These are phyloP conservation scores for Tinamus guttatus DNA, from an alignment of 2,113 vertebrate genomes.

Conservation along the genomic window DNA sequence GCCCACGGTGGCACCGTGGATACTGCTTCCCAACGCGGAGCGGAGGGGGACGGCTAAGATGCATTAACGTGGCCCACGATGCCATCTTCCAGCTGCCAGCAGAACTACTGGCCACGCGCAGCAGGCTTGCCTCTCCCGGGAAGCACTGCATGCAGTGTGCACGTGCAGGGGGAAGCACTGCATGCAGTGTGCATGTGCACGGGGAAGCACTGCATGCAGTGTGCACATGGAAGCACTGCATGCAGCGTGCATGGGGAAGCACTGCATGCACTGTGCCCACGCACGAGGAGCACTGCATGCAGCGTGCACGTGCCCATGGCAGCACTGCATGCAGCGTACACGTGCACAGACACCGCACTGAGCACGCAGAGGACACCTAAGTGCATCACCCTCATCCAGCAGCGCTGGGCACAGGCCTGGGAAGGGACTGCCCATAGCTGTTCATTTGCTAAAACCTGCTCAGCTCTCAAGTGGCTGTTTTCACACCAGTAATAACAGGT, in stretches of 20 bases:
- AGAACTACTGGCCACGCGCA: background rate
- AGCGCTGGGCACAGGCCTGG: background rate
- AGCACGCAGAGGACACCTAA: background rate
- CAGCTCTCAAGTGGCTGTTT: background rate
- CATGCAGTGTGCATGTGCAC: too few relatives aligned
- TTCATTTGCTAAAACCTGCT: background rate
- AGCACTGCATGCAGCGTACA: too few relatives aligned
- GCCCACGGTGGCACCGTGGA: background rate
- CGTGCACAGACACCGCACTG: background rate
- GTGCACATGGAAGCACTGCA: too few relatives aligned
- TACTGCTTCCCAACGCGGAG: background rate
- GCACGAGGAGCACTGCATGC: too few relatives aligned
- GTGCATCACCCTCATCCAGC: fast-evolving
- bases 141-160: background rate
- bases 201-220: too few relatives aligned
- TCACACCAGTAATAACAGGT: background rate
- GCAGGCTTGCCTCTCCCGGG: background rate
- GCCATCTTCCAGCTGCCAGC: background rate
- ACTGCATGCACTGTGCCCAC: too few relatives aligned
- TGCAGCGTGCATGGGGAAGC: too few relatives aligned
- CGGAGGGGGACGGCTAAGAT: background rate
- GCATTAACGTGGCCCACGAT: fast-evolving
- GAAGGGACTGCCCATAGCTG: background rate
- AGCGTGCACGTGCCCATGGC: too few relatives aligned
- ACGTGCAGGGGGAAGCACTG: too few relatives aligned